These are phyloP conservation scores for Peromyscus aztecus DNA, from an alignment of 2,797 vertebrate species.

Conservation along the genomic window DNA sequence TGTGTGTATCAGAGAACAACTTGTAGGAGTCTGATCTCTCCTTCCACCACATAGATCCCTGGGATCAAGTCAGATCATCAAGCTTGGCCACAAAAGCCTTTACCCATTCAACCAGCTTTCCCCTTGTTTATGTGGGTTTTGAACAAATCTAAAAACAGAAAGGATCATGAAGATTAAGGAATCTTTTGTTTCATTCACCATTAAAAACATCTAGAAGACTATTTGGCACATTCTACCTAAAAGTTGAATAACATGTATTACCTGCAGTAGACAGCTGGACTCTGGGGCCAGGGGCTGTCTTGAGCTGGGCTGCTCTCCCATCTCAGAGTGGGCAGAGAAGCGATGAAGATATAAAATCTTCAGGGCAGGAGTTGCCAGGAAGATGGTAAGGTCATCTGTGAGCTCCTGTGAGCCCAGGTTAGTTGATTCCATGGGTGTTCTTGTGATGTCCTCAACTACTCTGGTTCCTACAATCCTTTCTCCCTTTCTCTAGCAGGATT, in stretches of 20 bases:
- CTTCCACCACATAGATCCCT: neutral
- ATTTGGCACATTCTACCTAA: neutral
- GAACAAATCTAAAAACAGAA: neutral
- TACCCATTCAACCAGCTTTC: neutral
- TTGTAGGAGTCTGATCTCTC: neutral
- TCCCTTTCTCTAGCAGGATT: neutral
- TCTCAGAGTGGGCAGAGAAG: neutral
- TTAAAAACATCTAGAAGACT: neutral
- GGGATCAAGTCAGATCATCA: neutral
- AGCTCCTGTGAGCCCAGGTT: neutral
- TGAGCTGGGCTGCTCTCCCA: neutral
- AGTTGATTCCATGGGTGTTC: neutral
- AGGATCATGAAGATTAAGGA: neutral
- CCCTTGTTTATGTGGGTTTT: neutral
- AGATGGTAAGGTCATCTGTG: neutral
- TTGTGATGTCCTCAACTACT: neutral
- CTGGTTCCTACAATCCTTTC: neutral
- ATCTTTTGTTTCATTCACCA: neutral
- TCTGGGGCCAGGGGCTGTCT: neutral
- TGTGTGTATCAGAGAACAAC: neutral
- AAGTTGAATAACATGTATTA: neutral
- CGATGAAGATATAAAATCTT: neutral
- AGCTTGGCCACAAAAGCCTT: neutral
- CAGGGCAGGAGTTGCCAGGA: neutral
- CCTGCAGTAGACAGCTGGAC: neutral